A percentile compares a stretch with the other conserved stretches of the same genome.
Conservation (phyloP, 2,113 vertebrate species). For the Pseudopodoces humilis region DNA sequence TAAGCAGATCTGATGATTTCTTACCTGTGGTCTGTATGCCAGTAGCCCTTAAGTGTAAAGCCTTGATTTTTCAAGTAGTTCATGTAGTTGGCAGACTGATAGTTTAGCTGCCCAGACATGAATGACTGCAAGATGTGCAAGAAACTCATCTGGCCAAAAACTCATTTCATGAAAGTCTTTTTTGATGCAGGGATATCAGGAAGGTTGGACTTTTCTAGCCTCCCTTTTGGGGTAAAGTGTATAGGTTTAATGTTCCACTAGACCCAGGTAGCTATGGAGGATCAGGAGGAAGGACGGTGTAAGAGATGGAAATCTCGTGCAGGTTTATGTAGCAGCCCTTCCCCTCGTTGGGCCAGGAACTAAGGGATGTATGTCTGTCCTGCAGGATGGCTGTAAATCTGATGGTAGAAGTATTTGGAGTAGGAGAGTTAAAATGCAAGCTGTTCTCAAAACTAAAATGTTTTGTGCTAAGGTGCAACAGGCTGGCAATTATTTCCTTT, state of each 20-base stretch:
- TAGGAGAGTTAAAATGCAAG: background rate
- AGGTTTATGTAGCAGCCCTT: background rate
- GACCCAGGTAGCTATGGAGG: background rate
- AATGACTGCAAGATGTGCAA: background rate
- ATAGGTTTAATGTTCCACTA: background rate
- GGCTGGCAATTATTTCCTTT: background rate
- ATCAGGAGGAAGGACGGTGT: background rate
- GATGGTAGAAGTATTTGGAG: background rate
- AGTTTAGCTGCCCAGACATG: background rate
- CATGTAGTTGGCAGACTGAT: background rate
- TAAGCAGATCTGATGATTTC: background rate
- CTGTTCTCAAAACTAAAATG: background rate
- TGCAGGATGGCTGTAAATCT: background rate
- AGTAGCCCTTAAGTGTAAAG: background rate
- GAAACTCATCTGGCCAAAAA: background rate
- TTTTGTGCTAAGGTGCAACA: background rate
- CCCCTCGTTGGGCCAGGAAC: background rate
- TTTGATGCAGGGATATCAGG: background rate
- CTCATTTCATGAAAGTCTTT: background rate
- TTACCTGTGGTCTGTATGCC: background rate
- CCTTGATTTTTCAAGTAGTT: background rate
- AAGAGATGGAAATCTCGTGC: background rate
- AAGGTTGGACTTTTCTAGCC: background rate
- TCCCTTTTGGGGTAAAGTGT: background rate
- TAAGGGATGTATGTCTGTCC: background rate